Percentiles rank a stretch among this genome's conserved stretches.
Evolutionary conservation across 2,888 invertebrate species (phyloP).

Genomic region (Abscondita cerata): DNA sequence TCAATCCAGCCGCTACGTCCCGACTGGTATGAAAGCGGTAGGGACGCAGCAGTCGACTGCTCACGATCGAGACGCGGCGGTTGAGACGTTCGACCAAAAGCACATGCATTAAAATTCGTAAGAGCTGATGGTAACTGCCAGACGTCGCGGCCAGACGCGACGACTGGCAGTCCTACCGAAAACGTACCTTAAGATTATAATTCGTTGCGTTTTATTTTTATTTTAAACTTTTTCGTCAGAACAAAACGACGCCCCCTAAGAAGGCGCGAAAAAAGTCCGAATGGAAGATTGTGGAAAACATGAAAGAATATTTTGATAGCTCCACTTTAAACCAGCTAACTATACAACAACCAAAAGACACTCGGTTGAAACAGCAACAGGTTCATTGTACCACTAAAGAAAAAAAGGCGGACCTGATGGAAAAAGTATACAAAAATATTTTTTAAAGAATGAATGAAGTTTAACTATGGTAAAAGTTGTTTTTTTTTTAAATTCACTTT

Average conservation of each 20-base stretch:
- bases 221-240: background rate
- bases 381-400: slow-evolving; percentile 42
- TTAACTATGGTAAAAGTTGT: too few relatives aligned
- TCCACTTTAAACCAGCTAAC: slow-evolving; percentile 40
- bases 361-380: slow-evolving; percentile 40
- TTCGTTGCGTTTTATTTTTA: background rate
- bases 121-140: too few relatives aligned
- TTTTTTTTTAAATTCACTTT: too few relatives aligned
- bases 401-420: slow-evolving; percentile 40
- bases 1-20: too few relatives aligned
- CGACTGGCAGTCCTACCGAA: too few relatives aligned
- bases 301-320: slow-evolving; percentile 41
- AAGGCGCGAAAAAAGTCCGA: slow-evolving; percentile 38
- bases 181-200: background rate
- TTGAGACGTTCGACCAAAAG: too few relatives aligned
- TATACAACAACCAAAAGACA: slow-evolving; percentile 37
- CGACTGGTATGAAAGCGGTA: too few relatives aligned
- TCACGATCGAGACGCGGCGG: too few relatives aligned
- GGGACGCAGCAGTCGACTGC: too few relatives aligned
- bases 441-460: slow-evolving; percentile 21
- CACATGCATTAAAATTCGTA: too few relatives aligned
- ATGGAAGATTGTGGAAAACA: slow-evolving; percentile 39
- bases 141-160: too few relatives aligned
- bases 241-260: slow-evolving; percentile 29
- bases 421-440: slow-evolving; percentile 40